phyloP scores from a whole-genome alignment of 2,797 vertebrate genomes.

The Cyclopterus lumpus region DNA sequence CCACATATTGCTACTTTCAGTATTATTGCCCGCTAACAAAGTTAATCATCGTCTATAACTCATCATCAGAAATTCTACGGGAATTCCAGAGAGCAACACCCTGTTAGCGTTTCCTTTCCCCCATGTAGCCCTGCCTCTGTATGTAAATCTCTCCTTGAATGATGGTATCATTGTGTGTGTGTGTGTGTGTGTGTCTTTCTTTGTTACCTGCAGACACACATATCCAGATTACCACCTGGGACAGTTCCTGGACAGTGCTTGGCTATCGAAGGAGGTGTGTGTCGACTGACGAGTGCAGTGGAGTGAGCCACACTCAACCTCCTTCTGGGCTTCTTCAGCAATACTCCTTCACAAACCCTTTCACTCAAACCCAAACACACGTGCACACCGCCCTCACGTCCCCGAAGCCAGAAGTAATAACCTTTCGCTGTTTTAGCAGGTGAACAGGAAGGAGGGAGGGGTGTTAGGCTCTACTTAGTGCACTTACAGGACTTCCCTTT shows the following conservation, averaged over 20 bases:
- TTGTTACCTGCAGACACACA: constrained; percentile 91
- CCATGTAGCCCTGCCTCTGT: neutral
- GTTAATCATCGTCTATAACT: neutral
- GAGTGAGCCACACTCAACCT: constrained; percentile 79
- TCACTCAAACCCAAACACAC: constrained; percentile 1
- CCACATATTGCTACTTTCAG: neutral
- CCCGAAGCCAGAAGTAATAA: constrained; percentile 70
- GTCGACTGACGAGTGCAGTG: constrained; percentile 87
- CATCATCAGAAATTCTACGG: neutral
- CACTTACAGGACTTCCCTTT: constrained; percentile 76
- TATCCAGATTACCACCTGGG: constrained; percentile 96
- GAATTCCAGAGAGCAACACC: neutral
- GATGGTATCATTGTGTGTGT: constrained; percentile 24
- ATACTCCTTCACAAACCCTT: constrained; percentile 56
- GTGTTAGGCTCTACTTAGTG: constrained; percentile 72
- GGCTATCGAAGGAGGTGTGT: constrained; percentile 98
- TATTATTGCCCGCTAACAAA: neutral
- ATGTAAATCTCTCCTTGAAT: neutral
- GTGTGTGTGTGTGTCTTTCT: constrained; percentile 33
- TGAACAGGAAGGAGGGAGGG: constrained; percentile 67
- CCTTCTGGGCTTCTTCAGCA: constrained; percentile 64
- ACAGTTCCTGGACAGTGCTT: constrained; percentile 97
- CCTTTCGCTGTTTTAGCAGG: constrained; percentile 81
- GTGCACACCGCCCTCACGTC: constrained; percentile 4
- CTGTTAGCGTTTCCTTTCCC: neutral